phyloP scores from a whole-genome alignment of 2,888 invertebrate genomes.

The Oscheius sp. region DNA sequence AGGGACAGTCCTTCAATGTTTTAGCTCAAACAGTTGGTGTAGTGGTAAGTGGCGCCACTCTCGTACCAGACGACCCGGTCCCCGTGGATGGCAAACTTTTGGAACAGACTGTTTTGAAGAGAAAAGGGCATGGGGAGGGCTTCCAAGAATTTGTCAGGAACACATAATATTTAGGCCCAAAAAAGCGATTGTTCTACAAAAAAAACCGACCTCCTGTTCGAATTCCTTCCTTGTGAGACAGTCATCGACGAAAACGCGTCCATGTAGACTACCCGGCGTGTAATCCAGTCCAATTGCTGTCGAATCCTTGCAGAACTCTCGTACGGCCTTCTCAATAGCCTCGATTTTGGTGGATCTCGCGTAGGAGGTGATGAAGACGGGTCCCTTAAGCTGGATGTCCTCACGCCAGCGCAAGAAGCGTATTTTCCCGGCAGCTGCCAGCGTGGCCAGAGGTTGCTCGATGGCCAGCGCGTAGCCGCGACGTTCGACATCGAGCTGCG shows the following conservation, averaged over 20 bases:
- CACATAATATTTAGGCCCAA: no score
- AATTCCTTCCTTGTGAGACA: constrained; percentile 53
- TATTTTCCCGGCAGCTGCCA: constrained; percentile 48
- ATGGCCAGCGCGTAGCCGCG: constrained; percentile 50
- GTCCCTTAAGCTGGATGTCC: constrained; percentile 59
- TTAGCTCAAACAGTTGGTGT: no score
- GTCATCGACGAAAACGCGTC: constrained; percentile 56
- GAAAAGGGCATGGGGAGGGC: no score
- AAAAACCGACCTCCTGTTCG: constrained; percentile 43
- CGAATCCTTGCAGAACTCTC: constrained; percentile 42
- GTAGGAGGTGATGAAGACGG: constrained; percentile 53
- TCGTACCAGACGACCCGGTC: no score
- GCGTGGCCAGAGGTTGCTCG: constrained; percentile 52
- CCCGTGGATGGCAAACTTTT: no score
- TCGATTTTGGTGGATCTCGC: constrained; percentile 37
- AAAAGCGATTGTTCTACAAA: not conserved
- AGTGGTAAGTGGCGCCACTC: no score
- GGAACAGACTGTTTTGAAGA: no score
- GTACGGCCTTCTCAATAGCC: constrained; percentile 39
- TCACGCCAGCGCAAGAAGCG: constrained; percentile 45
- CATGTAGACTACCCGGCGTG: constrained; percentile 57
- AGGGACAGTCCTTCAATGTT: no score
- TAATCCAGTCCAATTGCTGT: constrained; percentile 42
- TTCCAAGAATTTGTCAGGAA: no score
- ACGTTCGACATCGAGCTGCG: constrained; percentile 50